phyloP scores from a whole-genome alignment of 2,888 invertebrate species.

The Antheraea yamamai region DNA sequence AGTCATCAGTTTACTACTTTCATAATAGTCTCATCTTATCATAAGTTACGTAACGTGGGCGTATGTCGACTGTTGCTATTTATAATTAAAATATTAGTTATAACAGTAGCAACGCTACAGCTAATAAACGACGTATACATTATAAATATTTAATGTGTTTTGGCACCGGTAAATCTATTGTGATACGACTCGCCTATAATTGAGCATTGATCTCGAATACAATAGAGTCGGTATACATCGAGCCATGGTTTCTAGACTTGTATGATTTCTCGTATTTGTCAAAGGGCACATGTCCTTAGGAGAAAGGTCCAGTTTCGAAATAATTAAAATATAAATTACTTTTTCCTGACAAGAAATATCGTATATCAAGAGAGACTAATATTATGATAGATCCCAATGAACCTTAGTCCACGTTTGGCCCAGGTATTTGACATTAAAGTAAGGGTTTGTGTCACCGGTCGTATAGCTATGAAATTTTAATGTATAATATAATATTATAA shows the following conservation, averaged over 20 bases:
- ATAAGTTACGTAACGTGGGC: background rate
- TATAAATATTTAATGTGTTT: conserved; percentile 21
- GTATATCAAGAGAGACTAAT: too few species aligned
- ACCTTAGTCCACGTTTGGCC: too few species aligned
- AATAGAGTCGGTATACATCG: background rate
- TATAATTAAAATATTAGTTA: background rate
- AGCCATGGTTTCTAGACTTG: background rate
- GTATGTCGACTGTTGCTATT: background rate
- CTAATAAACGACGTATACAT: background rate
- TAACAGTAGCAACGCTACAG: background rate
- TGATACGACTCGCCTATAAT: background rate
- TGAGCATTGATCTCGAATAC: background rate
- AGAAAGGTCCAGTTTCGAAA: too few species aligned
- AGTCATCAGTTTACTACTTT: too few species aligned
- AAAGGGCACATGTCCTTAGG: background rate
- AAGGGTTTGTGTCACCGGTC: too few species aligned
- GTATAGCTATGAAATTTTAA: too few species aligned
- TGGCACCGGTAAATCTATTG: conserved; percentile 14
- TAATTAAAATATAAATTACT: too few species aligned
- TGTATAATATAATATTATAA: too few species aligned
- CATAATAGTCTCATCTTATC: background rate
- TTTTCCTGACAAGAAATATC: too few species aligned
- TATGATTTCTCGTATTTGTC: background rate
- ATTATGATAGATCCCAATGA: too few species aligned
- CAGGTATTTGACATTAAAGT: too few species aligned